Percentiles rank a stretch among this genome's conserved stretches.
These are phyloP conservation scores for Ceyx erithaca DNA, from an alignment of 2,797 vertebrate species.

Conservation along the genomic window DNA sequence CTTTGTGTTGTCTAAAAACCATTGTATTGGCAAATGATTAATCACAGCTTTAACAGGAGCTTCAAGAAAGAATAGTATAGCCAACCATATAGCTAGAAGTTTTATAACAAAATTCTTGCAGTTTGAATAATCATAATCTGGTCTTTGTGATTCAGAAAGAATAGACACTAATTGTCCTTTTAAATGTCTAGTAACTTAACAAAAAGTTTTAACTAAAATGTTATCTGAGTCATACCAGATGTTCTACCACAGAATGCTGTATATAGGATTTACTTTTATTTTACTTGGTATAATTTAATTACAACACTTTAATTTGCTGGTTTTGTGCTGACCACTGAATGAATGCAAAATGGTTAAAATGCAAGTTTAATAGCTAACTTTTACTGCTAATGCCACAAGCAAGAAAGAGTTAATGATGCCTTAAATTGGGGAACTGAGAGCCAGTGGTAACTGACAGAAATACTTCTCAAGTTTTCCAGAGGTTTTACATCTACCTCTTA, in stretches of 20 bases:
- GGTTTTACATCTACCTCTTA: neutral
- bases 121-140: conserved; percentile 70
- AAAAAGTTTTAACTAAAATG: conserved; percentile 46
- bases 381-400: conserved; percentile 60
- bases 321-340: conserved; percentile 52
- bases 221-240: conserved; percentile 43
- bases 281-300: conserved; percentile 1
- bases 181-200: conserved; percentile 17
- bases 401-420: conserved; percentile 4
- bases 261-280: conserved; percentile 40
- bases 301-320: conserved; percentile 52
- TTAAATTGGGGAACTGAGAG: neutral
- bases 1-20: neutral
- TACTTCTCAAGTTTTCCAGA: neutral
- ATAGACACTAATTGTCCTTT: conserved; percentile 52
- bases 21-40: conserved; percentile 47
- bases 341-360: conserved; percentile 61
- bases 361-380: conserved; percentile 79
- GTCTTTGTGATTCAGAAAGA: conserved; percentile 72
- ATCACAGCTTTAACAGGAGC: neutral
- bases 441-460: neutral
- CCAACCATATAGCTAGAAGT: neutral
- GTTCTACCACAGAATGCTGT: conserved; percentile 33
- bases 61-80: neutral
- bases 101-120: conserved; percentile 45